Percentiles rank a stretch among this genome's conserved stretches.
Evolutionary conservation across 2,888 invertebrate genomes (phyloP).

Genomic region (Drosophila colorata): DNA sequence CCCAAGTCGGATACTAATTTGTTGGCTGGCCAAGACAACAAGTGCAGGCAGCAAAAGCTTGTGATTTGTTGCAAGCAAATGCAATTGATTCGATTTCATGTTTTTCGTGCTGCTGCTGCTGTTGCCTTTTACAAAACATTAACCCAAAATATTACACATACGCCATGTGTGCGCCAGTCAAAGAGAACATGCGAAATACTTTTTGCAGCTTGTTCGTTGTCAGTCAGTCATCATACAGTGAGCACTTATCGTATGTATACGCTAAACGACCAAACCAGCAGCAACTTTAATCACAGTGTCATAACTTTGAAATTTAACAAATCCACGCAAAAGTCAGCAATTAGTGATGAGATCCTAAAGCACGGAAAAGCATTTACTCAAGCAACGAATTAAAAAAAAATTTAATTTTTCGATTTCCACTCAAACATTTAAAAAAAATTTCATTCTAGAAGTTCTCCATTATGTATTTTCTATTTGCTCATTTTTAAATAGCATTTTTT

Average conservation of each 20-base stretch:
- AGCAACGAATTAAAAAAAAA: not conserved
- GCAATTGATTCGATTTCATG: constrained; percentile 54
- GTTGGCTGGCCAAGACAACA: constrained; percentile 12
- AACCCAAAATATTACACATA: constrained; percentile 61
- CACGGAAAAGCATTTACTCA: not conserved
- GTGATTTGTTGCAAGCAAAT: constrained; percentile 60
- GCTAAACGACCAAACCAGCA: constrained; percentile 11
- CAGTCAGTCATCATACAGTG: constrained; percentile 36
- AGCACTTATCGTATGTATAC: constrained; percentile 15
- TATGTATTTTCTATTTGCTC: too few species aligned
- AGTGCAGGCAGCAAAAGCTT: constrained; percentile 27
- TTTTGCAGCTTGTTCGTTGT: constrained; percentile 30
- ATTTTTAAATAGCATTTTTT: too few species aligned
- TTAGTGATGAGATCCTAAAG: constrained; percentile 23
- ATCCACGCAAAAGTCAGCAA: constrained; percentile 4
- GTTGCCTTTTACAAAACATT: constrained; percentile 37
- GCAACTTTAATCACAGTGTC: constrained; percentile 31
- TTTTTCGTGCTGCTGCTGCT: constrained; percentile 9
- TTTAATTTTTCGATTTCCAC: not conserved
- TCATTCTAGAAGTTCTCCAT: too few species aligned
- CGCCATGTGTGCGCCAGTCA: constrained; percentile 36
- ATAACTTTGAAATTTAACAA: constrained; percentile 44
- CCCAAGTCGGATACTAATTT: constrained; percentile 32
- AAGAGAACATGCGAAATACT: constrained; percentile 33
- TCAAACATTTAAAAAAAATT: too few species aligned